Base-by-base conservation (phyloP, 2,797 vertebrate species). In the Astyanax mexicanus region DNA sequence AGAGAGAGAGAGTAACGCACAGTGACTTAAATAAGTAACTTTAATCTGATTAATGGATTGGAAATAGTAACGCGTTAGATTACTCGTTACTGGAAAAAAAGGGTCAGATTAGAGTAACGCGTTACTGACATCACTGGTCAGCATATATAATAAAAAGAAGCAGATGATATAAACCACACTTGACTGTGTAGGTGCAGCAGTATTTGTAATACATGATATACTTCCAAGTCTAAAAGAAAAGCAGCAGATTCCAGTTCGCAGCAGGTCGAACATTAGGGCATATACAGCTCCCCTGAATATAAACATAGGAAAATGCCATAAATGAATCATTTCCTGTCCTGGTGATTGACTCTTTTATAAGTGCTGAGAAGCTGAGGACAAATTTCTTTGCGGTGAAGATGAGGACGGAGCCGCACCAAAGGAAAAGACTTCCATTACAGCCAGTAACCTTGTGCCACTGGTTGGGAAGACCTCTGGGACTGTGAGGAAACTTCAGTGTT, bases 281-380 rank as follows among this genome's bases (percentile, higher is more conserved):
- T 71, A 58, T 74, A 68, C 49, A 74, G 37, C 70, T 81, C 71
- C 65, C 42, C n/a, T 71, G 60, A 38, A 81, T 68, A 64, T 45
- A 69, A 23, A 62, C 61, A 49, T 58, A 61, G 65, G 51, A 54
- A 80, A 70, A 10, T 69, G 62, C 57, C 47, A 55, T 66, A 74
- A 80, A 80, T 79, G 64, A 80, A 80, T 82, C 66, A 80, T 76
- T 78, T 72, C 55, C 75, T 69, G 62, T 55, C 44, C 38, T 42
- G 42, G 49, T 80, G 85, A 83, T 74, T 82, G 80, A 82, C 78
- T 76, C 45, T 29, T 84, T 85, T 81, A 84, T 85, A 81, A 51
- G 66, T 67, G 45, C 65, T 70, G 75, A 64, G 80, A 70, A 77
- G 61, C 80, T 7, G 70, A 77, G 81, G 81, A 73, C 58, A 81